Evolutionary conservation across 2,888 invertebrate species (phyloP).

Genomic region (Cyclophora punctaria): DNA sequence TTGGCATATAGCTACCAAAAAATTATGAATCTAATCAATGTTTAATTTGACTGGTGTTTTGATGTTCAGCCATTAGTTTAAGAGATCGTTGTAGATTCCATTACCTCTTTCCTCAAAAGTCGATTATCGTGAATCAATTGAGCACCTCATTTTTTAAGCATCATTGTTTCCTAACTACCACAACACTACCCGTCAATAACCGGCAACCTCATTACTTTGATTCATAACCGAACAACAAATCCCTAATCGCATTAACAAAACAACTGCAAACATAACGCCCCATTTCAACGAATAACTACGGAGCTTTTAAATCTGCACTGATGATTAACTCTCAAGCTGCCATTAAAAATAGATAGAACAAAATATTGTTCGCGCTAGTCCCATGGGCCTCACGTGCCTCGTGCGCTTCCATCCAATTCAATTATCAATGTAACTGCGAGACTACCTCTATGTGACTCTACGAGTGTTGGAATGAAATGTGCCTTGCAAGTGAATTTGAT

Average conservation of each 20-base stretch:
- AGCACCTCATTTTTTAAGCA: no score
- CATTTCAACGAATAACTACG: conserved; percentile 31
- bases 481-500: conserved; percentile 2
- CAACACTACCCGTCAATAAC: conserved; percentile 1
- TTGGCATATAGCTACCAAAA: no score
- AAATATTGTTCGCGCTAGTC: conserved; percentile 53
- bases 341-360: conserved; percentile 70
- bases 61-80: no score
- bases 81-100: no score
- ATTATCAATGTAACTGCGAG: conserved; percentile 43
- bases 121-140: no score
- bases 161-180: no score
- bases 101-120: no score
- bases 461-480: neutral
- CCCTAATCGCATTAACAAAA: conserved; percentile 19
- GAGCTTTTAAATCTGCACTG: conserved; percentile 47
- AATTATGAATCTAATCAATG: no score
- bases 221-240: conserved; percentile 14
- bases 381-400: conserved; percentile 45
- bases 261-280: conserved; percentile 17
- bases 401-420: conserved; percentile 54
- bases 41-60: no score
- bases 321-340: conserved; percentile 57
- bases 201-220: conserved; percentile 8
- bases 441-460: conserved; percentile 22